Evolutionary conservation across 2,113 vertebrate genomes (phyloP), one percentile per base, ranked within the genome.

Genomic region (Sterrhoptilus dennistouni): DNA sequence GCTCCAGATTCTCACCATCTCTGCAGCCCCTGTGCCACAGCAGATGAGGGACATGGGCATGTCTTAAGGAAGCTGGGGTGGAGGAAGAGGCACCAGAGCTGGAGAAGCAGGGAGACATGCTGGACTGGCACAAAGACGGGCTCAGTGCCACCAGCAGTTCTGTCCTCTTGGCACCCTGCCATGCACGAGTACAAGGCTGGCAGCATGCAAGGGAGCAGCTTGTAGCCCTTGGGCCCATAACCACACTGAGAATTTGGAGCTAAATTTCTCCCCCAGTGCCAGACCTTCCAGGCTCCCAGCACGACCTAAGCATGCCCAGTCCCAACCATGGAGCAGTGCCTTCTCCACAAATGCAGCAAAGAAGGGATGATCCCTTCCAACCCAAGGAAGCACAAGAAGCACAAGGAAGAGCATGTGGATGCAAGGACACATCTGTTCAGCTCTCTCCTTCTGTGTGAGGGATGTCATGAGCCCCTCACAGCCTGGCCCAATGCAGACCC

Each of bases 401-500:
- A 25, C 74, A 35, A 45, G 47, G 61, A 54, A 72, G 42, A 33
- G 47, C 24, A 24, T n/a, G 40, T 28, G 15, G 44, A 20, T 21
- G 12, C 35, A 36, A 28, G 27, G 17, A 70, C 69, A 20, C 2
- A 8, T 47, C 35, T 60, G 6, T 12, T 33, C 4, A 2, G 9
- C 35, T 59, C 50, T 24, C 24, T 33, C 35, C 4, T 5, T 2
- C 3, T 28, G 4, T 2, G 3, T 5, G 8, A 53, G 59, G 2
- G 15, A 13, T 83, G 70, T 47, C 35, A 56, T 0, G 1, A 66
- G 33, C 19, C n/a, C 0, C 0, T 65, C 0, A 0, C 57, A 59
- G 47, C 66, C 52, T 4, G 5, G 18, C 24, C 49, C 21, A 36
- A 9, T 0, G 11, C 68, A 77, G 40, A 23, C 23, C 23, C 15